A percentile compares a stretch with the other conserved stretches of the same genome.
Evolutionary conservation across 2,797 vertebrate species (phyloP).

Genomic region (Rhyacichthys aspro): DNA sequence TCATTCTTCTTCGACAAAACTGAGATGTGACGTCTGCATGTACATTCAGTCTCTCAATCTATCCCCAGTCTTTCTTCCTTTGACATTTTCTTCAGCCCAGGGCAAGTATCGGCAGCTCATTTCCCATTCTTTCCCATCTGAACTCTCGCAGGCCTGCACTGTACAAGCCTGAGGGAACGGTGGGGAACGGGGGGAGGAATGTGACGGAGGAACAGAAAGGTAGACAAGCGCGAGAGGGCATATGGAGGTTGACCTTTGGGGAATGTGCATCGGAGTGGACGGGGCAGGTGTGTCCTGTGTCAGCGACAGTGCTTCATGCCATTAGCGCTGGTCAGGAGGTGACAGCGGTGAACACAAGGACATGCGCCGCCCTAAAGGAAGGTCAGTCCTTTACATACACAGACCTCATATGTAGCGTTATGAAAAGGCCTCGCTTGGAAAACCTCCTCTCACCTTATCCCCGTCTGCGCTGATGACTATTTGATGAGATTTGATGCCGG

Average conservation of each 20-base stretch:
- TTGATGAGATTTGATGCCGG: slow-evolving; percentile 59
- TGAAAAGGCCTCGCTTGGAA: no score
- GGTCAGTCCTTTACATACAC: slow-evolving; percentile 27
- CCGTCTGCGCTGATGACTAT: slow-evolving; percentile 42
- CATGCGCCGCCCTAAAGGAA: slow-evolving; percentile 30
- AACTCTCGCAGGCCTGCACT: neutral
- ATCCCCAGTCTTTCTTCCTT: slow-evolving; percentile 14
- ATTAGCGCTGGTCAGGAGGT: slow-evolving; percentile 50
- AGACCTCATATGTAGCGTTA: slow-evolving; percentile 2
- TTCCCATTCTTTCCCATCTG: neutral
- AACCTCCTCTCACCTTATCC: slow-evolving; percentile 13
- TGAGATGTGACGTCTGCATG: slow-evolving; percentile 19
- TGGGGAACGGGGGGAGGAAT: no score
- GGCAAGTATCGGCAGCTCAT: slow-evolving; percentile 44
- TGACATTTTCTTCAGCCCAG: slow-evolving; percentile 38
- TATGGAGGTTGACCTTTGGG: slow-evolving; percentile 14
- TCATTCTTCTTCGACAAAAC: no score
- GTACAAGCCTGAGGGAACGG: neutral
- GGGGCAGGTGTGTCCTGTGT: slow-evolving; percentile 31
- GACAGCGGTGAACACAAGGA: slow-evolving; percentile 32
- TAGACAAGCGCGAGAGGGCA: neutral
- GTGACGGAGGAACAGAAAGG: no score
- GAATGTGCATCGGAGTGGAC: slow-evolving; percentile 14
- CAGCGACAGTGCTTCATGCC: slow-evolving; percentile 28
- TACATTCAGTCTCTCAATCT: slow-evolving; percentile 31